phyloP scores from a whole-genome alignment of 2,888 invertebrate genomes.

The Drosophila stalkeri region DNA sequence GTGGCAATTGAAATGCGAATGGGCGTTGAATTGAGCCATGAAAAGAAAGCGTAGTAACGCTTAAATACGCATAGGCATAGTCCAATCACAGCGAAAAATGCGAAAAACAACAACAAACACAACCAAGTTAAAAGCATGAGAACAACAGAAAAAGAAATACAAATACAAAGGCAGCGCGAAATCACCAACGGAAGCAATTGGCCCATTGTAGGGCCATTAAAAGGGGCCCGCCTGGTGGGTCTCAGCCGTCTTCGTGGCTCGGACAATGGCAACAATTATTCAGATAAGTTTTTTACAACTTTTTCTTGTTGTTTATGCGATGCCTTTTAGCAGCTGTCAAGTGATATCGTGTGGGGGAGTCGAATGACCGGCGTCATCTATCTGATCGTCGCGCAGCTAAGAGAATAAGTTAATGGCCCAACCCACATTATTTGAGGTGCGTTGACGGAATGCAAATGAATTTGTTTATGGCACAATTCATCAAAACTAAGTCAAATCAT shows the following conservation, averaged over 20 bases:
- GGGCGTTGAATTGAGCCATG: conserved; percentile 78
- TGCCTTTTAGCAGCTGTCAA: conserved; percentile 56
- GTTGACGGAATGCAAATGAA: conserved; percentile 33
- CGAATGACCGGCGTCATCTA: conserved; percentile 3
- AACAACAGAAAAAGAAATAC: conserved; percentile 24
- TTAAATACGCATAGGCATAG: conserved; percentile 54
- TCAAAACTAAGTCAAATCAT: conserved; percentile 54
- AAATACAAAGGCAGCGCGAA: conserved; percentile 15
- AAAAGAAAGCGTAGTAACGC: conserved; percentile 53
- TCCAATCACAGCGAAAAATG: conserved; percentile 19
- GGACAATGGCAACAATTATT: conserved; percentile 68
- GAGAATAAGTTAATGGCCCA: conserved; percentile 25
- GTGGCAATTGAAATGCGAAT: conserved; percentile 78
- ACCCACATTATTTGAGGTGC: conserved; percentile 10
- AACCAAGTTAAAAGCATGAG: conserved; percentile 22
- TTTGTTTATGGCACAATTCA: conserved; percentile 63
- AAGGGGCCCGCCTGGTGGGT: conserved; percentile 21
- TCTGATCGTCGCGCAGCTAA: neutral
- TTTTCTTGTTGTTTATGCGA: conserved; percentile 46
- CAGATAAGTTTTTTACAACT: conserved; percentile 58
- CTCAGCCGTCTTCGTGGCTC: conserved; percentile 36
- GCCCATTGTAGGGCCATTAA: conserved; percentile 60
- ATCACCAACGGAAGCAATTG: conserved; percentile 53
- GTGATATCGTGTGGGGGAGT: conserved; percentile 22
- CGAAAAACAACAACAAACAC: neutral